phyloP scores from a whole-genome alignment of 1,140 invertebrate genomes.

The Drosophila novamexicana region DNA sequence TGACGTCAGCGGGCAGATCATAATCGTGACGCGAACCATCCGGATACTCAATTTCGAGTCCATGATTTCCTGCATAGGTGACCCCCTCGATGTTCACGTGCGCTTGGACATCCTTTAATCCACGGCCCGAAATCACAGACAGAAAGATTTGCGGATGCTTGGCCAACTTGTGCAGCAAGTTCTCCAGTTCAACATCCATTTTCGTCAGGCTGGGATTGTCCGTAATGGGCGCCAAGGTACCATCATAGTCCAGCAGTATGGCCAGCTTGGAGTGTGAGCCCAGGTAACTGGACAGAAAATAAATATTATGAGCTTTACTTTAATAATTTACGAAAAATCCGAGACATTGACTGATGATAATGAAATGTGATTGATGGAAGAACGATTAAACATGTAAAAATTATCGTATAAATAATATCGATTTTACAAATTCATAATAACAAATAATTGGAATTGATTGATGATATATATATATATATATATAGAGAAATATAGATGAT shows the following conservation, averaged over 20 bases:
- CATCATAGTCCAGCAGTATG: slow-evolving; percentile 94
- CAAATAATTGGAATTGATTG: too few relatives aligned
- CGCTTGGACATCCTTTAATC: slow-evolving; percentile 92
- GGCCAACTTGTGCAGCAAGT: slow-evolving; percentile 90
- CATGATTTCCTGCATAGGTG: slow-evolving; percentile 95
- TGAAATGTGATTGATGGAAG: too few relatives aligned
- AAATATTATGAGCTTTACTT: neutral
- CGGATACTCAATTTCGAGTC: slow-evolving; percentile 93
- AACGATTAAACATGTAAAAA: too few relatives aligned
- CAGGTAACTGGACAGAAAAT: slow-evolving; percentile 88
- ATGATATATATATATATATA: too few relatives aligned
- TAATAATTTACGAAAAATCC: neutral
- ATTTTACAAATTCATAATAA: too few relatives aligned
- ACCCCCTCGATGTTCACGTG: slow-evolving; percentile 95
- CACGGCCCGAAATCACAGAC: slow-evolving; percentile 93
- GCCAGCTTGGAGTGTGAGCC: slow-evolving; percentile 92
- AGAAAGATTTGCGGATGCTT: slow-evolving; percentile 94
- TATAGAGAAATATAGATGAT: too few relatives aligned
- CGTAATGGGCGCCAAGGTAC: slow-evolving; percentile 94
- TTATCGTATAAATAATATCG: too few relatives aligned
- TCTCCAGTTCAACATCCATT: slow-evolving; percentile 91
- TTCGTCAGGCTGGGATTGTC: slow-evolving; percentile 94
- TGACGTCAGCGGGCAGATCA: slow-evolving; percentile 92
- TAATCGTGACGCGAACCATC: slow-evolving; percentile 95
- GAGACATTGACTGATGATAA: too few relatives aligned